Evolutionary conservation across 2,797 vertebrate genomes (phyloP), one percentile per base, ranked within the genome.

Genomic region (Hephaestus fuliginosus): DNA sequence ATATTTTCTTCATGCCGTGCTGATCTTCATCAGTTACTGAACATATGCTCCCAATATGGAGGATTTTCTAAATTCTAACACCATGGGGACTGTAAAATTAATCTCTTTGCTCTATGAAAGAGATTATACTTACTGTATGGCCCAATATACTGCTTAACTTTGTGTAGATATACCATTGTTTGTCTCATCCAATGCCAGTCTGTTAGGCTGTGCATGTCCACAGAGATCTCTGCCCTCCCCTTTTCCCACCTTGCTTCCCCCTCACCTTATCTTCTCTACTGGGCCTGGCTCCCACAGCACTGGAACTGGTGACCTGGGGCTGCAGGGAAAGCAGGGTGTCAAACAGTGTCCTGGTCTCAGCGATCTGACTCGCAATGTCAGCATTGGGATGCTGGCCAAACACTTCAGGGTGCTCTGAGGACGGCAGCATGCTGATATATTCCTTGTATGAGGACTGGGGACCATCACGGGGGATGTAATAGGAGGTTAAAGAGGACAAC

Each of bases 331-430:
- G 95, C 80, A 98, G 93, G 8, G 96, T 97, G 78, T 97, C 96
- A 62, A 98, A 96, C 65, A 98, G 94, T 0, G 91, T 96, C 48
- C 92, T 93, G 10, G 96, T 96, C 90, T 97, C 97, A 0, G 96
- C 94, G 66, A 97, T 97, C 94, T 97, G 97, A 82, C 96, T 97
- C 58, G 96, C 96, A 14, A 97, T 96, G 25, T 97, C 96, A 0
- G 97, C 97, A 15, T 98, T 98, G 55, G 96, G 93, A 89, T 98
- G 96, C 88, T 97, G 97, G 22, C 97, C 97, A 52, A 98, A 97
- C 81, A 96, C 94, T 86, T 97, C 97, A 0, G 97, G 97, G 72
- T 96, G 93, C 73, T 97, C 97, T 57, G 94, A 92, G 76, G 93
- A 1, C 0, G 97, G 97, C 77, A 97, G 88, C 76, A 89, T 85